phyloP scores from a whole-genome alignment of 2,113 vertebrate genomes.

The Tiliqua scincoides region DNA sequence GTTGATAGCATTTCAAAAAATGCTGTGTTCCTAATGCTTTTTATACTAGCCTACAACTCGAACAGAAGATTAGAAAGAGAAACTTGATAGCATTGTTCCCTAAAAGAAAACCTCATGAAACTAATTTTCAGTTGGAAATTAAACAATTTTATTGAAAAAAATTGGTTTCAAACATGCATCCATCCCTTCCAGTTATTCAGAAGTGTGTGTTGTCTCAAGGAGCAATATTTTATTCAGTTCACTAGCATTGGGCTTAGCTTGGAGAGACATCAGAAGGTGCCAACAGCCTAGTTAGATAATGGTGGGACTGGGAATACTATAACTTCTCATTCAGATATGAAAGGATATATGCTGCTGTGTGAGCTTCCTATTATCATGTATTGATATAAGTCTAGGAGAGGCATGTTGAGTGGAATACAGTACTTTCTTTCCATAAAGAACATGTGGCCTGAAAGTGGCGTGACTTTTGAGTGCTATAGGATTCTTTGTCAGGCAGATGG shows the following conservation, averaged over 20 bases:
- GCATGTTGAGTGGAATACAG: not conserved
- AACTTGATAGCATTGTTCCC: not conserved
- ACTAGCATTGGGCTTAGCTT: not conserved
- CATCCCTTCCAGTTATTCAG: not conserved
- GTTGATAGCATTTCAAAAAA: conserved; percentile 10
- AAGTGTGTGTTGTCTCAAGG: not conserved
- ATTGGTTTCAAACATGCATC: not conserved
- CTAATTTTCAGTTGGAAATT: not conserved
- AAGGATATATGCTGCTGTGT: not conserved
- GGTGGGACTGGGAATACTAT: not conserved
- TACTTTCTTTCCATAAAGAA: not conserved
- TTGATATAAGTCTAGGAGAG: not conserved
- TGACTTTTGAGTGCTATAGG: too few species aligned
- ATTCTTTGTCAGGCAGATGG: too few species aligned
- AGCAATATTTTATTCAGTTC: not conserved
- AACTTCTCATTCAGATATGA: not conserved
- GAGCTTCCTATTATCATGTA: not conserved
- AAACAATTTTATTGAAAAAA: not conserved
- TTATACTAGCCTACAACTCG: not conserved
- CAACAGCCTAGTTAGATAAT: not conserved
- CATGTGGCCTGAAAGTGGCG: not conserved
- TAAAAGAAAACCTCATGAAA: too few species aligned
- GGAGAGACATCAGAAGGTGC: not conserved
- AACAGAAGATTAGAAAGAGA: not conserved
- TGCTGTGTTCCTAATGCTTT: not conserved